phyloP scores from a whole-genome alignment of 2,113 vertebrate species.

The Pyrgilauda ruficollis region DNA sequence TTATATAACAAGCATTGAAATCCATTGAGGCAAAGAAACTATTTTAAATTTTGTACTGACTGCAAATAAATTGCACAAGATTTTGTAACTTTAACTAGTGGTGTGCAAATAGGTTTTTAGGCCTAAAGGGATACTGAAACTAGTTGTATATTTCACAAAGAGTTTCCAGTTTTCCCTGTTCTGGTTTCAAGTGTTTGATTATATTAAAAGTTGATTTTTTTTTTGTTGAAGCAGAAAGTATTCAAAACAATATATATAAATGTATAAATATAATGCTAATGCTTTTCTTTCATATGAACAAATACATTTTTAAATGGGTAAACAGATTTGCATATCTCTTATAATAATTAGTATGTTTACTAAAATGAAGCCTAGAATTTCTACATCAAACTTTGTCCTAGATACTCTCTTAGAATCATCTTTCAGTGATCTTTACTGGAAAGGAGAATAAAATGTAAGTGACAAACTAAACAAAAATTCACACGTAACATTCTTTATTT shows the following conservation, averaged over 20 bases:
- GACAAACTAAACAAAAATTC: not conserved
- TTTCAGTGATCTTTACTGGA: not conserved
- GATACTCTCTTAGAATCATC: not conserved
- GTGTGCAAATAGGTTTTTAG: not conserved
- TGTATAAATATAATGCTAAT: not conserved
- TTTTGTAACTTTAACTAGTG: not conserved
- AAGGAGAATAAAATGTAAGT: not conserved
- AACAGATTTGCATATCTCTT: not conserved
- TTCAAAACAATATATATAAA: not conserved
- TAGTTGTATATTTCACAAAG: not conserved
- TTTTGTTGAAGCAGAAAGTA: not conserved
- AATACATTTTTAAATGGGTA: not conserved
- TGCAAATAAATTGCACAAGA: not conserved
- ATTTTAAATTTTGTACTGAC: not conserved
- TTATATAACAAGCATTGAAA: not conserved
- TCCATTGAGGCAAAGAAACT: not conserved
- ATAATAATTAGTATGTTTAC: not conserved
- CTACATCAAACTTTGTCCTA: not conserved
- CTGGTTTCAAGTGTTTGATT: not conserved
- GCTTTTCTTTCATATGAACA: not conserved
- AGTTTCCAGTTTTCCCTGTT: not conserved
- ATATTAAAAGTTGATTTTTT: not conserved
- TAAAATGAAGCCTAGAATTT: not conserved
- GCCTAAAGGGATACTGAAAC: not conserved
- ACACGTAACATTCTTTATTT: not conserved